Base-by-base conservation (phyloP, 2,113 vertebrate species). In the Alexandromys fortis region DNA sequence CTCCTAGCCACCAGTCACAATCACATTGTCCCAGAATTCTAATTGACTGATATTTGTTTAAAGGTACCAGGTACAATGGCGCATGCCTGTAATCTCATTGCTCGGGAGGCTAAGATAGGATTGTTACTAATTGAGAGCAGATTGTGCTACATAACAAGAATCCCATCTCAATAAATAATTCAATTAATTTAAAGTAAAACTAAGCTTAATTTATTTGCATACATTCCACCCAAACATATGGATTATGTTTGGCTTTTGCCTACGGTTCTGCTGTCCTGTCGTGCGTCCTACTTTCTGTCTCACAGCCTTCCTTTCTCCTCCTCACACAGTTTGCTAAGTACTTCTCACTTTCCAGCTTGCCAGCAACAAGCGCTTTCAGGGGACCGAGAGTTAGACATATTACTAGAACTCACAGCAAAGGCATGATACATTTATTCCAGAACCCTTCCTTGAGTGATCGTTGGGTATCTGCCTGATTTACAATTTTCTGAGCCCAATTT, bases 391-490 rank as follows among this genome's bases (percentile, higher is more conserved):
- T 88, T 94, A 33, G 30, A 92, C 21, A 89, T n/a, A 91, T 95
- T 92, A 77, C 58, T 85, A 52, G 63, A 95, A 91, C 70, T 95
- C 22, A 42, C 65, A 76, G 88, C 49, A 55, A 82, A 95, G 33
- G 75, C 65, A 61, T 87, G 5, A 90, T 94, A 72, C 3, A 92
- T 77, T 95, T 94, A 82, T 35, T 45, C 49, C 24, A 90, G 38
- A 75, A 78, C 38, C 93, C 52, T 75, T 91, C 5, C 63, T 38
- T 95, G 58, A 95, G 88, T 93, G 93, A 52, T 94, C 28, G 3
- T n/a, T 96, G 72, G 24, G 26, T 30, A 22, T 89, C 45, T 94
- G 82, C 79, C 76, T 86, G 86, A 61, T 26, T 38, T 52, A 78
- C 8, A 35, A 52, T 21, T 78, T 78, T 78, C 47, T 78, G 47